A percentile compares a stretch with the other conserved stretches of the same genome.
Evolutionary conservation across 2,113 vertebrate genomes (phyloP).

Genomic region (Antechinus stuartii): DNA sequence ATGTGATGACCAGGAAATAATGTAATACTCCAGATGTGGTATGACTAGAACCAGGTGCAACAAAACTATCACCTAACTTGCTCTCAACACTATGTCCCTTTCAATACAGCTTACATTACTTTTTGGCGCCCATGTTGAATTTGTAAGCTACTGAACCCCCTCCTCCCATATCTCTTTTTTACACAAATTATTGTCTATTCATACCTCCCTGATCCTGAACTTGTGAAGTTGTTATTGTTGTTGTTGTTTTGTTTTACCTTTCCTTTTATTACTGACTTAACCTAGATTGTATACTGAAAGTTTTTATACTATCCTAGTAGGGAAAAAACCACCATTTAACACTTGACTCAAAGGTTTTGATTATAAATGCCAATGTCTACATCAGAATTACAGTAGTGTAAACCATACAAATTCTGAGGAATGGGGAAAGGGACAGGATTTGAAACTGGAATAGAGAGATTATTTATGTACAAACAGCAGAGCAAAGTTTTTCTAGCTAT

Average conservation of each 20-base stretch:
- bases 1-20: no score
- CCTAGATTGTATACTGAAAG: slow-evolving; percentile 77
- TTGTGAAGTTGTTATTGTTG: no score
- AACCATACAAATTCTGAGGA: slow-evolving; percentile 76
- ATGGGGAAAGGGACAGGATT: slow-evolving; percentile 45
- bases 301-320: slow-evolving; percentile 76
- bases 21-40: no score
- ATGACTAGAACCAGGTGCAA: no score
- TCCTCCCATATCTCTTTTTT: no score
- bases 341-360: slow-evolving; percentile 79
- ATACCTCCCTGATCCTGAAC: no score
- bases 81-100: no score
- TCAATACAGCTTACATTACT: no score
- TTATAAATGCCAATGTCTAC: slow-evolving; percentile 84
- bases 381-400: slow-evolving; percentile 82
- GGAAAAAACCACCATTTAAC: slow-evolving; percentile 71
- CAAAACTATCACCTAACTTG: no score
- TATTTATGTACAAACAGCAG: slow-evolving; percentile 83
- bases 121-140: no score
- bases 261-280: slow-evolving; percentile 86
- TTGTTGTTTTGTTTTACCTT: slow-evolving; percentile 56
- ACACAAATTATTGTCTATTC: no score
- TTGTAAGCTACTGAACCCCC: no score
- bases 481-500: slow-evolving; percentile 79
- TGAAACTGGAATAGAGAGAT: slow-evolving; percentile 72